Evolutionary conservation across 2,888 invertebrate genomes (phyloP), one percentile per base, ranked within the genome.

Genomic region (Lepidochitona cinerea): DNA sequence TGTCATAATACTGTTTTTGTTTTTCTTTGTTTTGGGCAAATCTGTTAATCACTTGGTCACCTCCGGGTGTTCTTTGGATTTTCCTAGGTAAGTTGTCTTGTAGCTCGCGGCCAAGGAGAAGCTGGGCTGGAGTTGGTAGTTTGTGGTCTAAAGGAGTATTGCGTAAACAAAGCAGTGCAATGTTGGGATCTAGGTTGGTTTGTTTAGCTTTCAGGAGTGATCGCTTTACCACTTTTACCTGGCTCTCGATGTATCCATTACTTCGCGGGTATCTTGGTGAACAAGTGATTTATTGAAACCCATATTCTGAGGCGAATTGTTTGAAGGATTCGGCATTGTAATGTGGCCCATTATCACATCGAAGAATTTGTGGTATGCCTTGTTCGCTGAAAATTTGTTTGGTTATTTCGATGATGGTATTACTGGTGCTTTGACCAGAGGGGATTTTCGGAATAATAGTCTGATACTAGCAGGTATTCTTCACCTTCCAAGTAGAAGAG

Each of bases 401-500:
- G 18, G 41, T 41, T 18, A 41, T 12, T 12, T 41, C 41, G 41
- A 41, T 18, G 18, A 41, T 18, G 41, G 41, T 41, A 12, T 41
- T 12, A 18, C 9, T 41, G 41, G 41, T 41, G 18, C 41, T 41
- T 12, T 41, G 41, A 18, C 41, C 41, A 12, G 41, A 18, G 18
- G 41, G 41, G 41, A 41, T 41, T 41, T 18, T 69, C 53, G n/a
- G 70, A 52, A 35, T 52, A 69, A 29, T 68, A 68, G 33, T 69
- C 70, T 7, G 70, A 5, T 14, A 69, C 53, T 26, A 69, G 49
- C 5, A 69, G 70, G 53, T 69, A 41, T 29, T 69, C 35, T 29
- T 52, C 52, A n/a, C 33, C 53, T 12, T 53, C 41, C n/a, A 69
- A 18, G 53, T 69, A 49, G 70, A 70, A 70, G 14, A 70, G n/a